Base-by-base conservation (phyloP, 1,140 invertebrate species). In the Bombus picipes region DNA sequence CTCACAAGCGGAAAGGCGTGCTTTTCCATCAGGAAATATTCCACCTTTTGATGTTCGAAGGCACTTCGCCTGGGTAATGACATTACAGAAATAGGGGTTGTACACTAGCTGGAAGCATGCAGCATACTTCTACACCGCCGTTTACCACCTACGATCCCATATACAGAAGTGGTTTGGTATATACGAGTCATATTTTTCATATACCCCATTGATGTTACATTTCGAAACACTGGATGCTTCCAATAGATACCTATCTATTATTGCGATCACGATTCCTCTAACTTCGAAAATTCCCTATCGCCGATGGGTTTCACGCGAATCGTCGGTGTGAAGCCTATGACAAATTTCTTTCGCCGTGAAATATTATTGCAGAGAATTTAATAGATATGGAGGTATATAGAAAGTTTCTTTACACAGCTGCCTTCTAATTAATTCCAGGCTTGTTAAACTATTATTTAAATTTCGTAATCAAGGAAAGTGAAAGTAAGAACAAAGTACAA, bases 11-110 rank as follows among this genome's bases (percentile, higher is more conserved):
- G 62, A 87, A 81, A 74, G 83, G 77, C 65, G 73, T 73, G 82
- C 86, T 86, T 88, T 91, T 91, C 91, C 91, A 92, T 91, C 90
- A 91, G 86, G 75, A 91, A 91, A 92, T 92, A 92, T 91, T 89
- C 86, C 78, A 57, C 87, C 91, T 88, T 92, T 92, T 92, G 92
- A 92, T 92, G 90, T 90, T 91, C 88, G 88, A 92, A 92, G 91
- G 83, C 86, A 92, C 89, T 90, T 92, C 87, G 83, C 80, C 80
- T 37, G 37, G 81, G 75, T 87, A 92, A 92, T 87, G 91, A 92
- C 88, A 92, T 92, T 92, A 92, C 89, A 37, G 73, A 82, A 87
- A 88, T 91, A 87, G 83, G 81, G 82, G 81, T 89, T 83, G 59
- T 83, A 70, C 66, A 32, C 37, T 43, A 41, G n/a, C 37, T 32